phyloP scores from a whole-genome alignment of 2,797 vertebrate genomes.

The Dermochelys coriacea region DNA sequence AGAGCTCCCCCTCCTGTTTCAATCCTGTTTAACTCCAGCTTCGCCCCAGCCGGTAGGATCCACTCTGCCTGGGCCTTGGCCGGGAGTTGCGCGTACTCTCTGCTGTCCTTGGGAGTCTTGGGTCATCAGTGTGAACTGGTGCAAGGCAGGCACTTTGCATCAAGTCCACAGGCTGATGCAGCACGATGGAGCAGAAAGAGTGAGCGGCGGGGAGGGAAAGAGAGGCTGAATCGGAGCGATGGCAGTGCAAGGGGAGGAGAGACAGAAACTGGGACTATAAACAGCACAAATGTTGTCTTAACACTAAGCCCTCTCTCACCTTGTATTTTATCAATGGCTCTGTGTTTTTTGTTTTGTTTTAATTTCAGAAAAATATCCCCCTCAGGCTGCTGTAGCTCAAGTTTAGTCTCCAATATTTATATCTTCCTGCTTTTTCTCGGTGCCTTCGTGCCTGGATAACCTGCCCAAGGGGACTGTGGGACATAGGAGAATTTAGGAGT shows the following conservation, averaged over 20 bases:
- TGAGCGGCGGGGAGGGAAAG: background rate
- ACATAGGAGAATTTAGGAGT: conserved; percentile 47
- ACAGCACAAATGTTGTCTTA: conserved; percentile 43
- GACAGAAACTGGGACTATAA: conserved; percentile 4
- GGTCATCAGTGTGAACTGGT: background rate
- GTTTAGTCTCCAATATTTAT: conserved; percentile 61
- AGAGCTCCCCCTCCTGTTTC: background rate
- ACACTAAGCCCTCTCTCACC: conserved; percentile 43
- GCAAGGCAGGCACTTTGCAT: background rate
- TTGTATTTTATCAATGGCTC: conserved; percentile 54
- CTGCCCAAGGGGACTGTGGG: conserved; percentile 36
- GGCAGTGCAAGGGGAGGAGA: background rate
- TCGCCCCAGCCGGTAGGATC: fast-evolving
- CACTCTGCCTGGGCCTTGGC: fast-evolving
- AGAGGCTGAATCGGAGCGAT: background rate
- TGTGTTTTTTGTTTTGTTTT: background rate
- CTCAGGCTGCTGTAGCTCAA: conserved; percentile 53
- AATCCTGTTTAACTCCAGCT: background rate
- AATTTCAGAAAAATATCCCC: background rate
- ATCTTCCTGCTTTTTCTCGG: conserved; percentile 66
- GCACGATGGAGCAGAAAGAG: conserved; percentile 58
- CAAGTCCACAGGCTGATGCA: background rate
- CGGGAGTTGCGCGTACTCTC: fast-evolving
- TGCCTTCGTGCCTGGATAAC: conserved; percentile 56
- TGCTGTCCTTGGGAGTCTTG: fast-evolving